A percentile compares a stretch with the other conserved stretches of the same genome.
phyloP scores from a whole-genome alignment of 2,888 invertebrate species.

The Creontiades dilutus region DNA sequence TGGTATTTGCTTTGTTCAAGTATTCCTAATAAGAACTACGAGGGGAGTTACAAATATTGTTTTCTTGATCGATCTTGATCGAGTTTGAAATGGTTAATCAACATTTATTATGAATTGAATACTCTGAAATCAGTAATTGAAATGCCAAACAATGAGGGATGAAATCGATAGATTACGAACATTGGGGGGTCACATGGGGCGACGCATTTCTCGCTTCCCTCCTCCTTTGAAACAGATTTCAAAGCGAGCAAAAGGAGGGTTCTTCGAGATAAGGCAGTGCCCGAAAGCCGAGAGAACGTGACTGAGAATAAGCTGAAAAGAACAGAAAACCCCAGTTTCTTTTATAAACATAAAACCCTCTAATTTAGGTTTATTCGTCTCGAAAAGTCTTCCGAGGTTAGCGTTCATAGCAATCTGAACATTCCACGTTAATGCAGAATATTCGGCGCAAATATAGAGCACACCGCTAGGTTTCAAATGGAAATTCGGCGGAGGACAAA shows the following conservation, averaged over 20 bases:
- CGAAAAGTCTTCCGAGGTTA: not conserved
- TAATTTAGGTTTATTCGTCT: conserved; percentile 18
- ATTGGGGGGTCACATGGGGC: too few relatives aligned
- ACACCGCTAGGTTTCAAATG: not conserved
- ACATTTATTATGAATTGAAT: too few relatives aligned
- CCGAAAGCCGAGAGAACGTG: conserved; percentile 12
- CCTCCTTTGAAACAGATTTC: conserved; percentile 3
- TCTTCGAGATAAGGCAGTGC: conserved; percentile 11
- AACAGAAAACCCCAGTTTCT: not conserved
- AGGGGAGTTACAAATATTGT: too few relatives aligned
- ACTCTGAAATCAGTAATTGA: too few relatives aligned
- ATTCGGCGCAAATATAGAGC: not conserved
- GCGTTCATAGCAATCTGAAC: not conserved
- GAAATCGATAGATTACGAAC: too few relatives aligned
- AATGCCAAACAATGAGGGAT: too few relatives aligned
- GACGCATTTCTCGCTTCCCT: not conserved
- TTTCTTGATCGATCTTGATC: too few relatives aligned
- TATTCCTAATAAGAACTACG: too few relatives aligned
- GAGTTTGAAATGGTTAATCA: too few relatives aligned
- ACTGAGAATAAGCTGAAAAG: not conserved
- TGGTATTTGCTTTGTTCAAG: too few relatives aligned
- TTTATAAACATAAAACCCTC: not conserved
- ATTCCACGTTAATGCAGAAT: not conserved
- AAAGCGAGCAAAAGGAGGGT: not conserved
- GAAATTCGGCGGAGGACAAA: not conserved